A percentile compares a stretch with the other conserved stretches of the same genome.
These are phyloP conservation scores for Decapterus maruadsi DNA, from an alignment of 2,797 vertebrate genomes.

Conservation along the genomic window DNA sequence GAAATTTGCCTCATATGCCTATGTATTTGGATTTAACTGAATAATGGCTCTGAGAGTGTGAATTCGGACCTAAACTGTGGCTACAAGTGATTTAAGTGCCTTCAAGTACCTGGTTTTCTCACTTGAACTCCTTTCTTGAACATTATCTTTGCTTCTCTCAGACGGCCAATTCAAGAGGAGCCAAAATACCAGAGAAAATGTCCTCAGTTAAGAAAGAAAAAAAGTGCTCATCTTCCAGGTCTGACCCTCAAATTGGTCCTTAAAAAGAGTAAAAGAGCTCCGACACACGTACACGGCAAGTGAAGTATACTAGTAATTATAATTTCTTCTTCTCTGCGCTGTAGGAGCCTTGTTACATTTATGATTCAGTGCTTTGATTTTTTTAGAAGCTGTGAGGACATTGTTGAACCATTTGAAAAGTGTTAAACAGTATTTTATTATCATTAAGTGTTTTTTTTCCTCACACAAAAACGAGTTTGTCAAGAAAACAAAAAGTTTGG, in stretches of 20 bases:
- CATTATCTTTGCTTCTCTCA: neutral
- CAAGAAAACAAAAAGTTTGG: neutral
- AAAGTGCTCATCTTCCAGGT: neutral
- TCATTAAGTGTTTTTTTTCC: neutral
- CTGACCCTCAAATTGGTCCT: neutral
- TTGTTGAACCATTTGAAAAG: neutral
- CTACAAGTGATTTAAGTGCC: neutral
- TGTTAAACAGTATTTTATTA: neutral
- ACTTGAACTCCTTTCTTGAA: neutral
- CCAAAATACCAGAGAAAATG: neutral
- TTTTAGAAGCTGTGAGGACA: neutral
- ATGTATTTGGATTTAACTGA: neutral
- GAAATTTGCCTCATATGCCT: neutral
- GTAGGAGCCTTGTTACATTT: neutral
- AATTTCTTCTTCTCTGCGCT: neutral
- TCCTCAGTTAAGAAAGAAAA: neutral
- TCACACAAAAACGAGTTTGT: neutral
- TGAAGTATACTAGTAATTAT: too few species aligned
- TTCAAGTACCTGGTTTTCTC: neutral
- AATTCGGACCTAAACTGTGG: neutral
- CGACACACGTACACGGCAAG: neutral
- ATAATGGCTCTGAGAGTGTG: neutral
- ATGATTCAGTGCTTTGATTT: neutral
- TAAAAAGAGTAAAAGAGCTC: neutral
- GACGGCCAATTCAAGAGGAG: neutral